Evolutionary conservation across 2,888 invertebrate genomes (phyloP), one percentile per base, ranked within the genome.

Genomic region (Troides helena): DNA sequence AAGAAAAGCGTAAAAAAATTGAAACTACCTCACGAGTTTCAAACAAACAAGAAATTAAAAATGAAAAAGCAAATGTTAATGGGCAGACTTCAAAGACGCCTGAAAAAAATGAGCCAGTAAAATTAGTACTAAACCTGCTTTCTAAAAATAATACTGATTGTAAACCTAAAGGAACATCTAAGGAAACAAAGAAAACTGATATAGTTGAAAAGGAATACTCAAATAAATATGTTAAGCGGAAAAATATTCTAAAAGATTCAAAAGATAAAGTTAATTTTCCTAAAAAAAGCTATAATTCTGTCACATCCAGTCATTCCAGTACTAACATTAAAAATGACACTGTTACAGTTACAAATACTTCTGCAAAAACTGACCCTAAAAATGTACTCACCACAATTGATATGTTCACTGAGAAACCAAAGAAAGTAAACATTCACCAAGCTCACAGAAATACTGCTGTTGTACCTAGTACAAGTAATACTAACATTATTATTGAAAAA

Each of bases 1-100:
- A 92, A 82, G 92, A 92, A 81, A 92, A 92, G 80, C 86, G 90
- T 43, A 92, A 90, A 77, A 92, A 91, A 90, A 81, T 80, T 74
- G 85, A 86, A 70, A 74, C 77, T 17, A 74, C 72, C 72, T 76
- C 75, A 25, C 68, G 74, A 30, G 81, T 84, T 23, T 57, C 77
- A 23, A 77, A 69, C 58, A 82, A 82, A 71, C 78, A 81, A 69
- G 78, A 76, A 62, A 80, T 82, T 71, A 86, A 81, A 74, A 80
- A 82, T 65, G 78, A 77, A 25, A 80, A 79, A 43, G 73, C 75
- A 72, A 79, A 81, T 75, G 74, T 80, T 30, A 81, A 77, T 72
- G 76, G 81, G 71, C 81, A 78, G 72, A 75, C 80, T 25, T 77
- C 77, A 68, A 88, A 83, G 72, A 75, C 77, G 65, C 70, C 73